phyloP scores from a whole-genome alignment of 2,888 invertebrate genomes.

The Hydroisotoma schaefferi region DNA sequence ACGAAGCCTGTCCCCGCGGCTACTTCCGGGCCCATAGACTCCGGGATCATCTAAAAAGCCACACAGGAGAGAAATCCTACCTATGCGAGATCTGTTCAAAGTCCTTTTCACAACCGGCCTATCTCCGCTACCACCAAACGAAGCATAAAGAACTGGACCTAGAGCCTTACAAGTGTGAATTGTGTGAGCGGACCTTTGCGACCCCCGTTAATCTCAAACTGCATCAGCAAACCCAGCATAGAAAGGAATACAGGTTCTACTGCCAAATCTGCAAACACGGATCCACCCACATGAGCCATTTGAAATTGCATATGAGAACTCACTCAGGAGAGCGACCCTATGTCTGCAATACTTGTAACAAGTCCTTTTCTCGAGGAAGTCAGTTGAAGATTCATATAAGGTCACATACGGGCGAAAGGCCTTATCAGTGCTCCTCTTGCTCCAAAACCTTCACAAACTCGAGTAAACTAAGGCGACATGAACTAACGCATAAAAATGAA shows the following conservation, averaged over 20 bases:
- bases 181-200: constrained; percentile 33
- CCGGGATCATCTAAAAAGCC: constrained; percentile 20
- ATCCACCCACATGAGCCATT: constrained; percentile 35
- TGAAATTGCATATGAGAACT: constrained; percentile 32
- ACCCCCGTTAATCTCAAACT: constrained; percentile 37
- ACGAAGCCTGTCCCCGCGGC: constrained; percentile 30
- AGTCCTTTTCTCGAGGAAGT: constrained; percentile 34
- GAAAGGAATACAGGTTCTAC: constrained; percentile 35
- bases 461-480: constrained; percentile 18
- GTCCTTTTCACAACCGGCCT: constrained; percentile 38
- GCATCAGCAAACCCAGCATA: constrained; percentile 36
- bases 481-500: constrained; percentile 6
- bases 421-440: constrained; percentile 14
- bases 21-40: constrained; percentile 35
- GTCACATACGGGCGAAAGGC: constrained; percentile 26
- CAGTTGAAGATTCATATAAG: constrained; percentile 33
- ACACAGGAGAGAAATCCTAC: constrained; percentile 32
- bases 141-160: constrained; percentile 35
- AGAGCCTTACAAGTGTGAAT: constrained; percentile 36
- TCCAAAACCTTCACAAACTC: constrained; percentile 17
- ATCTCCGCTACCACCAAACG: constrained; percentile 41
- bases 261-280: constrained; percentile 36
- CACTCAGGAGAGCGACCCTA: constrained; percentile 39
- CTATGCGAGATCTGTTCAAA: constrained; percentile 39
- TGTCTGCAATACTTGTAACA: constrained; percentile 25